Conservation (phyloP, 2,888 invertebrate genomes). For the Drosophila engyochracea region DNA sequence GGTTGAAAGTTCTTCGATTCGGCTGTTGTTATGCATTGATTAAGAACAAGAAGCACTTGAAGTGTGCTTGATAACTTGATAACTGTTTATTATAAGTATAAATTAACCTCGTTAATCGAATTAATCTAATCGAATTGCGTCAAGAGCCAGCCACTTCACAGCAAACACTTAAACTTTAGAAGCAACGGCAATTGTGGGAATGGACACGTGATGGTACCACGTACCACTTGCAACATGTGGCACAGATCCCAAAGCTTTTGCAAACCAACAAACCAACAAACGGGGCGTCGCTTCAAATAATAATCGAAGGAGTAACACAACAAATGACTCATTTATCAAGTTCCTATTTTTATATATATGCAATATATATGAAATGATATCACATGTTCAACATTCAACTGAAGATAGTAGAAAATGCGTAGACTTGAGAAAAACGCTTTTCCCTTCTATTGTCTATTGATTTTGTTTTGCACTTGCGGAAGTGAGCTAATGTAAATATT, state of each 20-base stretch:
- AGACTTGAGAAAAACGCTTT: not conserved
- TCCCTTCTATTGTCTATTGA: slow-evolving; percentile 21
- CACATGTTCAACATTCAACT: slow-evolving; percentile 4
- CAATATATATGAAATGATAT: slow-evolving; percentile 20
- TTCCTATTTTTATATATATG: slow-evolving; percentile 10
- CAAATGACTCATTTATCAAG: slow-evolving; percentile 40
- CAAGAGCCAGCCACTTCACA: slow-evolving; percentile 7
- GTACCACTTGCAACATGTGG: slow-evolving; percentile 49
- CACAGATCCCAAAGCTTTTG: slow-evolving; percentile 38
- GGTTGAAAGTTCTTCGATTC: not conserved
- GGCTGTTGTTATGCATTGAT: slow-evolving; percentile 21
- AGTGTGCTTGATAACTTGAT: slow-evolving; percentile 14
- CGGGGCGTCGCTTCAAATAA: not conserved
- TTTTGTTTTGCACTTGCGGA: slow-evolving; percentile 14
- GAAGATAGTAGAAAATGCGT: not conserved
- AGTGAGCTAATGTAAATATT: slow-evolving; percentile 21
- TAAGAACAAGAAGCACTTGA: slow-evolving; percentile 6
- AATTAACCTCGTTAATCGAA: slow-evolving; percentile 28
- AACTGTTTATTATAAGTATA: not conserved
- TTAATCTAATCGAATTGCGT: slow-evolving; percentile 37
- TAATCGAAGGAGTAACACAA: not conserved
- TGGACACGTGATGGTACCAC: slow-evolving; percentile 16
- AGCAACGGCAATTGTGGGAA: not conserved
- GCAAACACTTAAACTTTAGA: not conserved
- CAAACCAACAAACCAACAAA: not conserved